Percentiles rank a stretch among this genome's conserved stretches.
phyloP scores from a whole-genome alignment of 2,797 vertebrate genomes.

The Ataeniobius toweri region DNA sequence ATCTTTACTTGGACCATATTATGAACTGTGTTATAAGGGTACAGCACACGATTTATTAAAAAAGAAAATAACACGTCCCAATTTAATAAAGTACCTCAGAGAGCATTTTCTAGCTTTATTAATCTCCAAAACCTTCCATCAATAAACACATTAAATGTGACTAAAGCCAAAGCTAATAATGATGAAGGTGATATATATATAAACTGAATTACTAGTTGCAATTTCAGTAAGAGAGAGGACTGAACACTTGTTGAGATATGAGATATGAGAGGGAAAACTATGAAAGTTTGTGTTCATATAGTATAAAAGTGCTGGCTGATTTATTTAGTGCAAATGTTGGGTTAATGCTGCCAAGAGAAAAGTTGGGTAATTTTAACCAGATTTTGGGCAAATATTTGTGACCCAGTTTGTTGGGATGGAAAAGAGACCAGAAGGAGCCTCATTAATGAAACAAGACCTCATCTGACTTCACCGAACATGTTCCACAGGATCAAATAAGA shows the following conservation, averaged over 20 bases:
- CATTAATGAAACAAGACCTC: background rate
- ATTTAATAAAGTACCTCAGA: background rate
- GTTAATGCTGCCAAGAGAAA: background rate
- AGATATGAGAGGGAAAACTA: background rate
- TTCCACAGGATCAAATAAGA: background rate
- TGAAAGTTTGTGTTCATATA: background rate
- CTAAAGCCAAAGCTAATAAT: background rate
- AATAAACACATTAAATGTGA: background rate
- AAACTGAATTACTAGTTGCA: background rate
- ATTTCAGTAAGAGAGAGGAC: background rate
- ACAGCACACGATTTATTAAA: background rate
- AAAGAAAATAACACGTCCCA: background rate
- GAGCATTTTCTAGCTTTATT: background rate
- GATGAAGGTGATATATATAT: background rate
- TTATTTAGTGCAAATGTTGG: background rate
- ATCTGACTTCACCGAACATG: no score
- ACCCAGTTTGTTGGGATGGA: background rate
- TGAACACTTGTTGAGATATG: background rate
- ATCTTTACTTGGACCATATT: background rate
- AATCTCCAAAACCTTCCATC: background rate
- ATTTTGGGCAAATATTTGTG: background rate
- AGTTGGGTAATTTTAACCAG: constrained; percentile 1
- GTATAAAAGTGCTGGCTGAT: background rate
- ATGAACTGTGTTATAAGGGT: background rate
- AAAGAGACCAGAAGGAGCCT: background rate